Conservation (phyloP, 2,888 invertebrate species). For the Gymnosoma rotundatum region DNA sequence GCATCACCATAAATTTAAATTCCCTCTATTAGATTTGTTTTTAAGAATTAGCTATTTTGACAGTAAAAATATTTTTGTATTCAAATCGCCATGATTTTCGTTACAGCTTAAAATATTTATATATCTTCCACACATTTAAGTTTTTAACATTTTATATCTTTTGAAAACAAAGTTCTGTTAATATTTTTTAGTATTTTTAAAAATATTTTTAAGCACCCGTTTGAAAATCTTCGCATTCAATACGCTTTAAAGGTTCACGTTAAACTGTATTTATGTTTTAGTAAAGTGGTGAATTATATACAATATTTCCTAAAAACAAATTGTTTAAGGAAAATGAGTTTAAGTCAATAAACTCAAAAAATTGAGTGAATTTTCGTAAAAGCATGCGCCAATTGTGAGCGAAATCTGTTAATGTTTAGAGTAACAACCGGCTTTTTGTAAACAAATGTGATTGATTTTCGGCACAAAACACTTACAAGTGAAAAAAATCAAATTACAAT, state of each 20-base stretch:
- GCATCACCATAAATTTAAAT: no score
- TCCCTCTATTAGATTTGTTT: no score
- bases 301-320: neutral
- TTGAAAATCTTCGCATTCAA: neutral
- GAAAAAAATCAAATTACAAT: neutral
- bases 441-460: neutral
- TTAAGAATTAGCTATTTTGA: no score
- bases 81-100: no score
- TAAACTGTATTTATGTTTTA: conserved; percentile 45
- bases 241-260: conserved; percentile 47
- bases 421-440: conserved; percentile 38
- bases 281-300: conserved; percentile 64
- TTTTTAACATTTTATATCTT: neutral
- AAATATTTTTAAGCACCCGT: conserved; percentile 13
- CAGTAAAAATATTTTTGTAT: no score
- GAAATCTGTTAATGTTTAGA: conserved; percentile 2
- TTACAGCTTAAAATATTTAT: no score
- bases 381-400: conserved; percentile 42
- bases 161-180: neutral
- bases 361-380: neutral
- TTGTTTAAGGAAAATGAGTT: neutral
- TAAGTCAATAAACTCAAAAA: conserved; percentile 7
- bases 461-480: no score
- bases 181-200: neutral
- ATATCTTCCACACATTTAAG: no score